These are phyloP conservation scores for Lophius piscatorius DNA, from an alignment of 2,113 vertebrate species.

Conservation along the genomic window DNA sequence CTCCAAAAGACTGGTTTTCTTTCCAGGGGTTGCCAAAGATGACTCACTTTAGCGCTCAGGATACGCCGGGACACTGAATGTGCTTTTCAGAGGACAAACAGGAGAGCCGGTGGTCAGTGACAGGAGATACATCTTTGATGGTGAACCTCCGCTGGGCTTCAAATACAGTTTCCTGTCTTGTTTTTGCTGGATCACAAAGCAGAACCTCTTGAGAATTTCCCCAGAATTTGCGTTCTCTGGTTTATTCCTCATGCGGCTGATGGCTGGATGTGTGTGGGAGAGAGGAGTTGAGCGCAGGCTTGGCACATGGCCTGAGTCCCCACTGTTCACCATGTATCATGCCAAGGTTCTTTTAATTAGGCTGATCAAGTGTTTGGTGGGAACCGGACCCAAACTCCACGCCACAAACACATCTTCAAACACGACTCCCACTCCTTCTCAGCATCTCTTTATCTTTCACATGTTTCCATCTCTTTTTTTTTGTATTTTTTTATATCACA, in stretches of 20 bases:
- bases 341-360: conserved; percentile 79
- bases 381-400: conserved; percentile 68
- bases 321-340: conserved; percentile 60
- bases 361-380: conserved; percentile 79
- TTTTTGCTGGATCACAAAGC: conserved; percentile 49
- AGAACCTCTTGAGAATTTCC: conserved; percentile 51
- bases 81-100: conserved; percentile 51
- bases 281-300: conserved; percentile 63
- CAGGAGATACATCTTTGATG: conserved; percentile 51
- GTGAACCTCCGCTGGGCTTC: conserved; percentile 38
- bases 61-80: conserved; percentile 33
- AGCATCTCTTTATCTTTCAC: conserved; percentile 54
- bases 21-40: conserved; percentile 72
- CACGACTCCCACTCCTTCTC: conserved; percentile 57
- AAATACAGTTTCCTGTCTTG: conserved; percentile 47
- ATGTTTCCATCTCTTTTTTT: conserved; percentile 50
- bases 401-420: conserved; percentile 69
- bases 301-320: conserved; percentile 67
- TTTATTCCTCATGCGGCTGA: conserved; percentile 40
- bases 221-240: conserved; percentile 55
- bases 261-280: conserved; percentile 66
- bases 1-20: conserved; percentile 73
- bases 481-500: conserved; percentile 56
- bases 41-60: conserved; percentile 71
- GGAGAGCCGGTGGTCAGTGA: conserved; percentile 45